Evolutionary conservation across 2,797 vertebrate species (phyloP).

Genomic region (Oreochromis grahami): DNA sequence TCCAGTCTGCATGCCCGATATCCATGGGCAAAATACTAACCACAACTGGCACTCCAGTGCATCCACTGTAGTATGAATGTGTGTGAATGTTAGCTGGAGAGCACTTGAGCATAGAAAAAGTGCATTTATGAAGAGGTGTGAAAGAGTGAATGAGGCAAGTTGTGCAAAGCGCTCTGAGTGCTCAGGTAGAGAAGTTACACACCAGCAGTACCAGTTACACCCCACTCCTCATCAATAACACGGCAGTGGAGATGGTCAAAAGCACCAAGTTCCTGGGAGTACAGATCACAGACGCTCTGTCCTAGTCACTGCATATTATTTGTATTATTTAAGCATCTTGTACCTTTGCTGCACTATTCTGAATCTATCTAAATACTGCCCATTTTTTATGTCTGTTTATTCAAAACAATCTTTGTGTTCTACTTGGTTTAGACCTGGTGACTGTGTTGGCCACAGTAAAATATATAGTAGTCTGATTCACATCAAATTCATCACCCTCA

Average conservation of each 20-base stretch:
- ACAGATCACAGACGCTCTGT: neutral
- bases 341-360: neutral
- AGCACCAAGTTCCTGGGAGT: neutral
- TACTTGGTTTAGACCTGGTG: neutral
- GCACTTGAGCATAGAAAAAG: neutral
- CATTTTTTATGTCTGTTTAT: neutral
- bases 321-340: neutral
- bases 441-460: neutral
- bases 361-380: neutral
- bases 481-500: neutral
- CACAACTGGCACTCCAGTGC: neutral
- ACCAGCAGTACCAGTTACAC: neutral
- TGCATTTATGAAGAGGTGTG: neutral
- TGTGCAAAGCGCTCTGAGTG: neutral
- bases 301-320: neutral
- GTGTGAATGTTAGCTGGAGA: neutral
- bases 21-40: neutral
- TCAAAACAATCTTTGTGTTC: neutral
- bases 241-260: neutral
- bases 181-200: neutral
- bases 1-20: neutral
- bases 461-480: neutral
- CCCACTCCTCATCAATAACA: neutral
- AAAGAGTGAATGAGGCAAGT: rapidly evolving
- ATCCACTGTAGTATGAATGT: neutral